Evolutionary conservation across 2,797 vertebrate genomes (phyloP).

Genomic region (Distichodus sexfasciatus): DNA sequence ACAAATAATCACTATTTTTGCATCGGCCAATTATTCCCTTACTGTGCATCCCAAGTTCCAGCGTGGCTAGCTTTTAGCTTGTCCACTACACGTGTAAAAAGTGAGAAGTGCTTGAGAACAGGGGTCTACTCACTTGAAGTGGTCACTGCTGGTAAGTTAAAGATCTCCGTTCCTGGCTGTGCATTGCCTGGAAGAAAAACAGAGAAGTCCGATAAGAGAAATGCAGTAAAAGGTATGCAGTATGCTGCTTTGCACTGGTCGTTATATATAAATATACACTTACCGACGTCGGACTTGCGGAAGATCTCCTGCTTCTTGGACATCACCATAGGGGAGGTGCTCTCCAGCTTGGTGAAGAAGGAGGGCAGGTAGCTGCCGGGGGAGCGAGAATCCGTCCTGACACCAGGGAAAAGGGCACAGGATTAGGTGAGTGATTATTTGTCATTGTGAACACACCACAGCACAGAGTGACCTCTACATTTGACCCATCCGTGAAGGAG

Average conservation of each 20-base stretch:
- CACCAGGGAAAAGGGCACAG: conserved; percentile 46
- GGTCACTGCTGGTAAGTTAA: conserved; percentile 97
- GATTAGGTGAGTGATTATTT: not conserved
- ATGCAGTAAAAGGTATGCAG: too few relatives aligned
- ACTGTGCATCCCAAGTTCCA: too few relatives aligned
- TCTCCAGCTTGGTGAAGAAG: conserved; percentile 98
- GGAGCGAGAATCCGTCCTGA: conserved; percentile 92
- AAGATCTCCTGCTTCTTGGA: conserved; percentile 99
- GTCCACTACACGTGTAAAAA: too few relatives aligned
- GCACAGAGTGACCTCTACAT: too few relatives aligned
- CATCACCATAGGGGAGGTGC: conserved; percentile 94
- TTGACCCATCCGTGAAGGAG: too few relatives aligned
- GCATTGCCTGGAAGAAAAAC: conserved; percentile 82
- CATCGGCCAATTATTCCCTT: too few relatives aligned
- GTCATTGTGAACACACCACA: not conserved
- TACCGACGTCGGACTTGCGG: conserved; percentile 98
- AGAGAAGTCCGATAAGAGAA: not conserved
- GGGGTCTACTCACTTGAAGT: conserved; percentile 82
- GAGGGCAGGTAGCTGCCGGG: conserved; percentile 93
- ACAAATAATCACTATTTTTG: too few relatives aligned
- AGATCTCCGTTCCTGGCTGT: conserved; percentile 98
- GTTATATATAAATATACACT: conserved; percentile 67
- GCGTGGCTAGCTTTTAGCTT: too few relatives aligned
- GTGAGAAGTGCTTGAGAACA: not conserved
- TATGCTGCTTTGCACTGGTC: too few relatives aligned